Base-by-base conservation (phyloP, 2,113 vertebrate genomes). In the Thalassarche chlororhynchos region DNA sequence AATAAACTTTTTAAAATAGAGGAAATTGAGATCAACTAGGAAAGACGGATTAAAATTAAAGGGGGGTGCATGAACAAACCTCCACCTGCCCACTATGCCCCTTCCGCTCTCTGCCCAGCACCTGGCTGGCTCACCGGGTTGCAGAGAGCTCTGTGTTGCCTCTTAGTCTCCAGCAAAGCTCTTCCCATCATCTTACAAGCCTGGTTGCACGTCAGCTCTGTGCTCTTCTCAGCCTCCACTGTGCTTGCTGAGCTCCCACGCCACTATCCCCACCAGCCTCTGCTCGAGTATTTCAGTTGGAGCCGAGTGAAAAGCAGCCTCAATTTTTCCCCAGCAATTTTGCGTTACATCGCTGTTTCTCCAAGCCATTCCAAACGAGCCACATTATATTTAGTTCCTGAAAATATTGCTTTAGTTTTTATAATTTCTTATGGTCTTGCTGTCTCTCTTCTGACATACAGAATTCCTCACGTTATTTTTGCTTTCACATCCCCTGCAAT, bases 111-210 rank as follows among this genome's bases (percentile, higher is more conserved):
- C 79, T 13, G 10, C 60, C 16, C 84, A 66, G 66, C n/a, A 25
- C 25, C 20, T 4, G 57, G 31, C 0, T 8, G 1, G 29, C 61
- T 76, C 24, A 0, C 3, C 0, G 1, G 40, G 42, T 11, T 34
- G 57, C 65, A 42, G 44, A 51, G 74, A 23, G 72, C 58, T 77
- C 62, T 20, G 34, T 12, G 5, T 0, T 23, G 34, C 44, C 60
- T 49, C 38, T 32, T 17, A 7, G 17, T 15, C 68, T 52, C 40
- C 87, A 58, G 47, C 71, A 93, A 77, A 93, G 54, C 74, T 90
- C 60, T 40, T 55, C 24, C 57, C 64, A 32, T 23, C 77, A 21
- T 68, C 58, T 32, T 12, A 24, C 54, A 52, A 72, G 55, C 49
- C 80, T 15, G 58, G 76, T 4, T 61, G 51, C 58, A 42, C 5